Base-by-base conservation (phyloP, 2,888 invertebrate species). In the Nomada lathburiana region DNA sequence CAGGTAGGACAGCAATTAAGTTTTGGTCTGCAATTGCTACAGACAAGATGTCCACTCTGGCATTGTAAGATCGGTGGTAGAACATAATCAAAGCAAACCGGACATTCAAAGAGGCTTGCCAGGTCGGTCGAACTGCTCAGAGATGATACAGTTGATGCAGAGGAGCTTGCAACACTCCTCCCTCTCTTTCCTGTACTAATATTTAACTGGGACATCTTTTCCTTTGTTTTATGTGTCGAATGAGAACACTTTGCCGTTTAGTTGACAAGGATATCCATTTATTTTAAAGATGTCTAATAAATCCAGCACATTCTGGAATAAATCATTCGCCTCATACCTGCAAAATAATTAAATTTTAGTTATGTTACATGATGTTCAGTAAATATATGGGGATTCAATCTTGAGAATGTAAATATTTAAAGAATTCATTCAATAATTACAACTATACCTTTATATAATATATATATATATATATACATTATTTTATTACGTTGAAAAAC, bases 61-160 rank as follows among this genome's bases (percentile, higher is more conserved):
- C 99, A 99, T 94, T 99, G 99, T 94, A 99, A 95, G 91, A 99
- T 99, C 55, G 99, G 99, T 86, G 99, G 99, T 93, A 99, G 95
- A 86, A 99, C 99, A 95, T 99, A 99, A 95, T 99, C 99, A 94
- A 99, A 99, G 94, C 99, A 99, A 86, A 99, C 99, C 53, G 98
- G 98, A 94, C 98, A 98, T 94, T 98, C 98, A 94, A 98, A 98
- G 70, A 98, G 95, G 84, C 98, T 98, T 85, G 98, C 98, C 92
- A 98, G 95, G 94, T 98, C 98, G 91, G 98, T 97, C 70, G 97
- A 97, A 94, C 97, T 96, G 92, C 96, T 96, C 87, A 95, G 95
- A 44, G 96, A 95, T 76, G 95, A 95, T 92, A 95, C 95, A 68
- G 95, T 94, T 87, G 95, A 94, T 81, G 95, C 94, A 82, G 95